A percentile compares a stretch with the other conserved stretches of the same genome.
phyloP scores from a whole-genome alignment of 2,113 vertebrate species.

The Catharus minimus region DNA sequence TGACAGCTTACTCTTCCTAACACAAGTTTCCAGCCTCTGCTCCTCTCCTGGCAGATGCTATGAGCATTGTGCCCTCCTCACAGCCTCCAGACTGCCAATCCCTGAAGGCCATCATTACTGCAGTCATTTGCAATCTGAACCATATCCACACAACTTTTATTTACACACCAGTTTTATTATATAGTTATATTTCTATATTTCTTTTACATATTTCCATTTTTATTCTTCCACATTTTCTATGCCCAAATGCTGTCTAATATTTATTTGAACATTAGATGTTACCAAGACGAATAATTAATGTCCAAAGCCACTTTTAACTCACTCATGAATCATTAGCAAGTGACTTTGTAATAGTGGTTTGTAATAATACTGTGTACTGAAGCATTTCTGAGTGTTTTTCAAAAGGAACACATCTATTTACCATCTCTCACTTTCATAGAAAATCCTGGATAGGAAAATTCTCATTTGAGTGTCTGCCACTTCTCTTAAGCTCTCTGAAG shows the following conservation, averaged over 20 bases:
- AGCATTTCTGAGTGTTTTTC: background rate
- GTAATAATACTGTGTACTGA: background rate
- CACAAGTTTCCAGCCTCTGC: background rate
- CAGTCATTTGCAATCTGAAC: background rate
- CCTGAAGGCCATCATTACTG: background rate
- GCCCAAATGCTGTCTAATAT: background rate
- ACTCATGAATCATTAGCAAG: background rate
- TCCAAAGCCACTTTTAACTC: background rate
- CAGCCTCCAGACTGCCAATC: fast-evolving
- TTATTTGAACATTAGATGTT: background rate
- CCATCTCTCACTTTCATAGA: background rate
- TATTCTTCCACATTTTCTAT: background rate
- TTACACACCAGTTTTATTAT: background rate
- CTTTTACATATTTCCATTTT: background rate
- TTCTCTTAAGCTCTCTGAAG: background rate
- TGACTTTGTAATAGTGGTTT: background rate
- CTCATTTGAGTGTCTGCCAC: background rate
- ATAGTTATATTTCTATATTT: background rate
- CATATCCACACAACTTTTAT: background rate
- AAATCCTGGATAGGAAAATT: background rate
- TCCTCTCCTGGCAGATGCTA: background rate
- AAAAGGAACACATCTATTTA: background rate
- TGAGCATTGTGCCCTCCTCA: background rate
- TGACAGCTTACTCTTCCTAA: background rate
- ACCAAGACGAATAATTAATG: background rate